Base-by-base conservation (phyloP, 2,797 vertebrate species). In the Pagetopsis macropterus region DNA sequence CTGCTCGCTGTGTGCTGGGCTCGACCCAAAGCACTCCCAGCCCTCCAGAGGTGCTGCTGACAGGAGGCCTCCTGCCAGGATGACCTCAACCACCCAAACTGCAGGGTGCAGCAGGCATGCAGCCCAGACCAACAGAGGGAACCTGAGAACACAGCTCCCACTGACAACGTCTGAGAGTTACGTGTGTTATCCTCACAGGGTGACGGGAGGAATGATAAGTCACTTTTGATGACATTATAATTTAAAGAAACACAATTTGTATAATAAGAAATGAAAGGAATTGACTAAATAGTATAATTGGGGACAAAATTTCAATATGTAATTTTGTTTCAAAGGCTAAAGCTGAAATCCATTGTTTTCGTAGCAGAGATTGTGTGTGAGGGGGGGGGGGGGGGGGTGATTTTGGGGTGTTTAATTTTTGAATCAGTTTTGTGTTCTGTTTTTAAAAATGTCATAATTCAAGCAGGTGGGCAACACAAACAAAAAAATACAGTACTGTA, bases 51-150 rank as follows among this genome's bases (percentile, higher is more conserved):
- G 91, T 90, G 89, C 82, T 84, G 54, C 60, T 86, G 88, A 91
- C 76, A 72, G 65, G 66, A 70, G 72, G 82, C 82, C 81, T 84
- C 80, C 68, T 50, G 79, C 75, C 85, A 70, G 64, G 70, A 82
- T 83, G 84, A 90, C 87, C 88, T 88, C 83, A 86, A 52, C 78
- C 87, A 81, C 84, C 85, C 88, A 83, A 69, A 81, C 80, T 70
- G 80, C 75, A 16, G 72, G 50, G 70, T 0, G 67, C 50, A 23
- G 65, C 50, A 23, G 65, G 56, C 80, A 72, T 1, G 61, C 40
- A 65, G 84, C 83, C 72, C 65, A 45, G 74, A 81, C 2, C 67
- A 46, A 2, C 75, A 73, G 63, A 33, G 65, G 85, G 83, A 85
- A 88, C 19, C 27, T 31, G 76, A 89, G 82, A 78, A 10, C 27